Evolutionary conservation across 2,888 invertebrate genomes (phyloP), one percentile per base, ranked within the genome.

Genomic region (Conops quadrifasciatus): DNA sequence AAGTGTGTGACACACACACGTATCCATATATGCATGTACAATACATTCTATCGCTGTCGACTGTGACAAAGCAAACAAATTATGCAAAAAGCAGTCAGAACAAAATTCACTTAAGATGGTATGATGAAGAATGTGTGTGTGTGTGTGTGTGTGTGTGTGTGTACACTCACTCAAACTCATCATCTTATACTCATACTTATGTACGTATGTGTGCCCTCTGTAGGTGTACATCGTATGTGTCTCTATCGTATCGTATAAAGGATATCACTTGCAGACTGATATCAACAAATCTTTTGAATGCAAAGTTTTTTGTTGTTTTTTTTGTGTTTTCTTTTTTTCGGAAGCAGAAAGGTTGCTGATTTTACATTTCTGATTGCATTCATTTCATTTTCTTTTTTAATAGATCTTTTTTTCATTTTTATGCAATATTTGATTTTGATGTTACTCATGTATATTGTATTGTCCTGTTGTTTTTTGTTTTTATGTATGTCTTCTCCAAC

Each of bases 301-400:
- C n/a, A 11, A 26, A 26, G 21, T 24, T 49, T 36, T n/a, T 51
- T 53, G 28, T 51, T 24, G 71, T 73, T 73, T 75, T 72, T 72
- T 74, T 75, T 74, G 70, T 73, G 67, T 74, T 77, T 72, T 75
- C 67, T 65, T 9, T 3, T 60, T 63, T 47, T 67, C 70, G 53
- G n/a, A n/a, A 7, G 36, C 9, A 36, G 36, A 9, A 36, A 36
- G 36, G 36, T 36, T 36, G 4, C 36, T 36, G 36, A 36, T 36
- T 36, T 74, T 72, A 71, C 69, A 59, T 60, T 69, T 74, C 73
- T 73, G 60, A 56, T 74, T 76, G 75, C 75, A 73, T 79, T 78
- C 76, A 49, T 28, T 65, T 30, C 19, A 15, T 15, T 13, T 24
- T 26, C 45, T 19, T 47, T 9, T 24, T 64, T 15, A 7, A 47